Evolutionary conservation across 2,888 invertebrate genomes (phyloP).

Genomic region (Syritta pipiens): DNA sequence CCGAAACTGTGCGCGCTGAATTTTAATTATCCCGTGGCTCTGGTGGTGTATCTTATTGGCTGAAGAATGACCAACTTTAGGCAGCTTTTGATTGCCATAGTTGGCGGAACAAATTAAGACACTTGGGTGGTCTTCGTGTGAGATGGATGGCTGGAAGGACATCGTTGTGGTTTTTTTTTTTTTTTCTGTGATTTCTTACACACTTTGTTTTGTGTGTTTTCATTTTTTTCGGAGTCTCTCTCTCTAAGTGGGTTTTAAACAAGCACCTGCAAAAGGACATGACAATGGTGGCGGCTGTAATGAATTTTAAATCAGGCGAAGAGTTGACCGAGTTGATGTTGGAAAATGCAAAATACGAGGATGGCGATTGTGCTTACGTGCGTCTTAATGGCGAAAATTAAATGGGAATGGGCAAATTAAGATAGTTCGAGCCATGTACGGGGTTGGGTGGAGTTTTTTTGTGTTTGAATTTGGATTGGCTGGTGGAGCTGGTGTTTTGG

Average conservation of each 20-base stretch:
- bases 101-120: conserved; percentile 69
- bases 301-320: conserved; percentile 50
- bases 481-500: not conserved
- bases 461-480: not conserved
- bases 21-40: conserved; percentile 64
- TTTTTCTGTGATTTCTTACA: conserved; percentile 42
- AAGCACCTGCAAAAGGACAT: conserved; percentile 52
- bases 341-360: conserved; percentile 51
- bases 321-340: conserved; percentile 7
- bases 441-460: conserved; percentile 24
- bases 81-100: conserved; percentile 59
- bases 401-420: conserved; percentile 35
- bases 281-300: conserved; percentile 24
- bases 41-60: conserved; percentile 39
- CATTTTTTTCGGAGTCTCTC: too few relatives aligned
- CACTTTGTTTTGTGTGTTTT: conserved; percentile 57
- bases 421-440: conserved; percentile 32
- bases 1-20: conserved; percentile 65
- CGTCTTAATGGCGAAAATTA: conserved; percentile 39
- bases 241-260: conserved; percentile 8
- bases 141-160: conserved; percentile 47
- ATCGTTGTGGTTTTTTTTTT: not conserved
- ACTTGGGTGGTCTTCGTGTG: conserved; percentile 64
- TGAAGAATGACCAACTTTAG: conserved; percentile 47
- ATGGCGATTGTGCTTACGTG: conserved; percentile 14